Evolutionary conservation across 2,888 invertebrate genomes (phyloP), one percentile per base, ranked within the genome.

Genomic region (Hemaris fuciformis): DNA sequence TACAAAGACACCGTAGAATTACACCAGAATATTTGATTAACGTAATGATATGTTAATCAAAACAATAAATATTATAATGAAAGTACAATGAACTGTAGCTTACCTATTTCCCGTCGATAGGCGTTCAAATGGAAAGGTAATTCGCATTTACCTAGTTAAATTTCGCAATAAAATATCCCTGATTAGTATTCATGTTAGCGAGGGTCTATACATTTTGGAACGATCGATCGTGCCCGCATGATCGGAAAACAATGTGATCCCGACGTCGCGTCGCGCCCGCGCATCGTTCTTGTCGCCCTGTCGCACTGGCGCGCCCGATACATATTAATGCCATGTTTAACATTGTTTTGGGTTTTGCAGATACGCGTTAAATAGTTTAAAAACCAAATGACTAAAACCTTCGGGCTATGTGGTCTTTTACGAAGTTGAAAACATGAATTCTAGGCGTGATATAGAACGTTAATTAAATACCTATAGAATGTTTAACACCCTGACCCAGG

Each of bases 221-320:
- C 76, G 70, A 77, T 74, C 80, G 85, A 84, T 85, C 77, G 80
- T 71, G 75, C 90, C 89, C 88, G 85, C 80, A 88, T 85, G 79
- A 79, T 76, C 75, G 75, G 75, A 76, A 77, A 81, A 84, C 83
- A 81, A 82, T 81, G 75, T 75, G 79, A 79, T 81, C 77, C 78
- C 70, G 53, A 7, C 63, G 66, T 62, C 66, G 59, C 64, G 65
- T 60, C 63, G 81, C 86, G 86, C 84, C 80, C 80, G 89, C 87
- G 88, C 87, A 87, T 76, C 87, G 88, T 87, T 83, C 81, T 76
- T 69, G 75, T 75, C 72, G 66, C 62, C 65, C 76, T 74, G 20
- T 13, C 31, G 38, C 61, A 64, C 63, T 62, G 65, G 64, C 74
- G 83, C 75, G 76, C 85, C 74, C 77, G 81, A 84, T 89, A 88